phyloP scores from a whole-genome alignment of 2,888 invertebrate species.

The Amblyteles armatorius region DNA sequence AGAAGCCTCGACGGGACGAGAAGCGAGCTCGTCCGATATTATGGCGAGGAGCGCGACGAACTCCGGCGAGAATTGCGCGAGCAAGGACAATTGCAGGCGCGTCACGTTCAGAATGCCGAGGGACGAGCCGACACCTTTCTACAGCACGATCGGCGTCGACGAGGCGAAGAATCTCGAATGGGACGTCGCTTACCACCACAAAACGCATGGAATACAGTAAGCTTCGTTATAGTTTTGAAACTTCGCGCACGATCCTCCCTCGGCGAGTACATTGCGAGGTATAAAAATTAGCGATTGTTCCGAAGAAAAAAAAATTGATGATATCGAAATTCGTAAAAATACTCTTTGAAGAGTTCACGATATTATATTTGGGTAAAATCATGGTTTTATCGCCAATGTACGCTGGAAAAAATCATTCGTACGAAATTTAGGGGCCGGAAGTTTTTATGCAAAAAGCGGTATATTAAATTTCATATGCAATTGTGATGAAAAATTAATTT shows the following conservation, averaged over 20 bases:
- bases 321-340: too few species aligned
- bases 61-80: conserved; percentile 26
- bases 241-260: too few species aligned
- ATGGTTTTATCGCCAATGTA: too few species aligned
- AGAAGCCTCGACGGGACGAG: conserved; percentile 26
- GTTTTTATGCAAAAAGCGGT: too few species aligned
- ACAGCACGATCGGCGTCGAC: conserved; percentile 79
- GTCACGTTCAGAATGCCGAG: conserved; percentile 68
- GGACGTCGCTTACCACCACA: conserved; percentile 88
- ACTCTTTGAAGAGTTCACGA: too few species aligned
- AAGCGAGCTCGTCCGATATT: conserved; percentile 54
- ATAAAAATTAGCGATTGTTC: too few species aligned
- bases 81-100: conserved; percentile 57
- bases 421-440: too few species aligned
- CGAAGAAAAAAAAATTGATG: not conserved
- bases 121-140: conserved; percentile 76
- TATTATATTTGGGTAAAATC: not conserved
- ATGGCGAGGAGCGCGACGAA: conserved; percentile 44
- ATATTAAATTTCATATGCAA: too few species aligned
- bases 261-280: too few species aligned
- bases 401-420: too few species aligned
- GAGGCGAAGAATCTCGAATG: conserved; percentile 85
- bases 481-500: too few species aligned
- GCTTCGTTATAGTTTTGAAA: conserved; percentile 78
- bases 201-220: conserved; percentile 91